phyloP scores from a whole-genome alignment of 2,888 invertebrate species.

The Petrophora chlorosata region DNA sequence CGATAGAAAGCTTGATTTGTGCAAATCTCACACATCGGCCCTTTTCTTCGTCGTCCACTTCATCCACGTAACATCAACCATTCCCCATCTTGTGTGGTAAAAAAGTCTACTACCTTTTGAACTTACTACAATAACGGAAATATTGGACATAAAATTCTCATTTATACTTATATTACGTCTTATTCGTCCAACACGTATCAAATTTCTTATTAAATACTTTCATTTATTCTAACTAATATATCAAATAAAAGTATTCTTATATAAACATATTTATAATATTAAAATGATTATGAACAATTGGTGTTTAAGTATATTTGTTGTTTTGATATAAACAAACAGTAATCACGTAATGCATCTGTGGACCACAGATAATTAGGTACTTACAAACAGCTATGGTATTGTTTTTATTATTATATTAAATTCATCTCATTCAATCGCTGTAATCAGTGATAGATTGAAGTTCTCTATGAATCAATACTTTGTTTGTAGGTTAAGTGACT shows the following conservation, averaged over 20 bases:
- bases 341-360: background rate
- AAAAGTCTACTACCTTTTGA: slow-evolving; percentile 14
- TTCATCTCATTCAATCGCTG: too few relatives aligned
- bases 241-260: slow-evolving; percentile 41
- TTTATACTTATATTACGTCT: slow-evolving; percentile 47
- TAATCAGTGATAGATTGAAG: too few relatives aligned
- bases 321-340: slow-evolving; percentile 3
- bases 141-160: slow-evolving; percentile 52
- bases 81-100: slow-evolving; percentile 2
- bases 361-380: too few relatives aligned
- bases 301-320: slow-evolving; percentile 40
- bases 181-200: slow-evolving; percentile 62
- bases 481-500: too few relatives aligned
- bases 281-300: slow-evolving; percentile 37
- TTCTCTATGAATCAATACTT: too few relatives aligned
- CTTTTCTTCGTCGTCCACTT: background rate
- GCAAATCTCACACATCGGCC: background rate
- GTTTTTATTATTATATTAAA: too few relatives aligned
- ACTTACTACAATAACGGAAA: slow-evolving; percentile 24
- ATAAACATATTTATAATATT: slow-evolving; percentile 38
- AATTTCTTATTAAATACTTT: slow-evolving; percentile 59
- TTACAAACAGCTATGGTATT: too few relatives aligned
- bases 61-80: background rate
- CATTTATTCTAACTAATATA: slow-evolving; percentile 65
- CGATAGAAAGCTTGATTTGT: slow-evolving; percentile 4